These are phyloP conservation scores for Microchrysa polita DNA, from an alignment of 2,888 invertebrate species.

Conservation along the genomic window DNA sequence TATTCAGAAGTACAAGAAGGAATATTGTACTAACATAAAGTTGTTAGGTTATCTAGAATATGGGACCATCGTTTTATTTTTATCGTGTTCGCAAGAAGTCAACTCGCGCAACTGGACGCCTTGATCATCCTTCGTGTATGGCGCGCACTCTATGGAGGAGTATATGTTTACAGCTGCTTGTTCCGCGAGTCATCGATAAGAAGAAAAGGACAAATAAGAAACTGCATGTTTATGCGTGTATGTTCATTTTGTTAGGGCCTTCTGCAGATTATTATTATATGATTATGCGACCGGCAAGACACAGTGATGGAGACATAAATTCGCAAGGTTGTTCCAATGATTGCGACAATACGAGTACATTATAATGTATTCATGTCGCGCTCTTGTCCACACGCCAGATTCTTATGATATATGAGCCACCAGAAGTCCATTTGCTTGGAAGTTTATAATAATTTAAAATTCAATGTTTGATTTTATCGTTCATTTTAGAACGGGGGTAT, in stretches of 20 bases:
- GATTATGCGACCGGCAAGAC: neutral
- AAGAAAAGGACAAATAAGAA: neutral
- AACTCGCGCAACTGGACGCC: conserved; percentile 18
- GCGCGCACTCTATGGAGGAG: neutral
- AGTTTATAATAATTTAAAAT: conserved; percentile 3
- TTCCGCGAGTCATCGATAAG: too few species aligned
- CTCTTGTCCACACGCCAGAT: conserved; percentile 19
- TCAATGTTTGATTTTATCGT: conserved; percentile 26
- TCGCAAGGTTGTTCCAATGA: conserved; percentile 32
- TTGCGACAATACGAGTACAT: conserved; percentile 26
- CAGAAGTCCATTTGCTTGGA: conserved; percentile 6
- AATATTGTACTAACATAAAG: conserved; percentile 36
- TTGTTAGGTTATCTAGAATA: conserved; percentile 36
- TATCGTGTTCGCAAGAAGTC: conserved; percentile 16
- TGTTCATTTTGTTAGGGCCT: conserved; percentile 25
- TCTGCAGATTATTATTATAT: conserved; percentile 20
- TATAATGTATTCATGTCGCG: conserved; percentile 37
- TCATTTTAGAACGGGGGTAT: too few species aligned
- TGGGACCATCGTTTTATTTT: neutral
- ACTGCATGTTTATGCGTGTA: neutral
- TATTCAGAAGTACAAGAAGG: conserved; percentile 9
- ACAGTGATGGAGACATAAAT: conserved; percentile 41
- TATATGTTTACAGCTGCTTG: neutral
- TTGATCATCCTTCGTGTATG: neutral
- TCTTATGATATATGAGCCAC: conserved; percentile 40